Base-by-base conservation (phyloP, 2,797 vertebrate genomes). In the Hirundo rustica region DNA sequence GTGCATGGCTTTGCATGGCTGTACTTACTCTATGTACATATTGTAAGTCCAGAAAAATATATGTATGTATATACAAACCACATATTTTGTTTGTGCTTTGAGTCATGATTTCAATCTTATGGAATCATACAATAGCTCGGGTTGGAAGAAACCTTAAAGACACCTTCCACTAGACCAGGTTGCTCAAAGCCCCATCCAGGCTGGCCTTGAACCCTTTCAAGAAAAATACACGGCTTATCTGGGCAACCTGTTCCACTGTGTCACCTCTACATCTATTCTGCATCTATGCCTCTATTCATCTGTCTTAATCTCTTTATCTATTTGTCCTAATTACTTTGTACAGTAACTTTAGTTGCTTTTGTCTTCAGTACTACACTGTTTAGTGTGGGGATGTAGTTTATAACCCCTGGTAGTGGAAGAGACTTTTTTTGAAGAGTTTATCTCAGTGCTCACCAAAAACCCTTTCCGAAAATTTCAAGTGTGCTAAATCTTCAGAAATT, bases 261-360 rank as follows among this genome's bases (percentile, higher is more conserved):
- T 47, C 60, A 53, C 30, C n/a, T 84, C 66, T 16, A 1, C 66
- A 17, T 40, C 38, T 64, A 0, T 51, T 76, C 57, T 72, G 47
- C 25, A 22, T 51, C n/a, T 70, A 0, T 38, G 6, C 0, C 3
- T n/a, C 17, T 40, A 4, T 57, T 75, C 1, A 40, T 22, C 21
- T 71, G 1, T 48, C 79, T 71, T 58, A 51, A 57, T 75, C 34
- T 68, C 30, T 68, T 18, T 16, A 19, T n/a, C 18, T 80, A 0
- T 75, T 95, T 83, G 64, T 77, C n/a, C 12, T 42, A 34, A 27
- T 40, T 61, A 7, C 23, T 88, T 72, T 53, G 9, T 62, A 26
- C 30, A 34, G 15, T 67, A 58, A 58, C 38, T 20, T 51, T 8
- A 34, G 16, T 23, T 79, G 70, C 19, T 84, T 95, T 62, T 68